Evolutionary conservation across 2,888 invertebrate genomes (phyloP).

Genomic region (Heliconius sara): DNA sequence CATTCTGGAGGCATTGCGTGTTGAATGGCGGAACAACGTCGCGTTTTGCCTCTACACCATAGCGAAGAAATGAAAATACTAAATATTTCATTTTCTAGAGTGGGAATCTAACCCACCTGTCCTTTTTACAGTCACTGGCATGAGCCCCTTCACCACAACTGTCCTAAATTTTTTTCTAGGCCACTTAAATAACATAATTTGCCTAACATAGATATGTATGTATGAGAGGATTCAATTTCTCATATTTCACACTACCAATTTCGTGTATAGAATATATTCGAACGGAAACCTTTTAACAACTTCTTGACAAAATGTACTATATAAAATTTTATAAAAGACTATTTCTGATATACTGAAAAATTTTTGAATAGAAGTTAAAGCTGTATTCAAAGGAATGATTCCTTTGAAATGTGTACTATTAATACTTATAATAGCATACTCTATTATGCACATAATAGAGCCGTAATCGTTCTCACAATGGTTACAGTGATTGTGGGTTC

Average conservation of each 20-base stretch:
- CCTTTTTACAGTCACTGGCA: too few species aligned
- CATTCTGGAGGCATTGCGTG: too few species aligned
- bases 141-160: too few species aligned
- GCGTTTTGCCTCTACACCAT: too few species aligned
- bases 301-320: constrained; percentile 5
- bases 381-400: constrained; percentile 4
- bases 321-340: constrained; percentile 21
- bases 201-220: background rate
- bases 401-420: background rate
- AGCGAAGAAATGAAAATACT: too few species aligned
- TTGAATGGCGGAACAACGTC: background rate
- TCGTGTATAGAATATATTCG: background rate
- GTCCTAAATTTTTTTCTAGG: too few species aligned
- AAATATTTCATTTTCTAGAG: too few species aligned
- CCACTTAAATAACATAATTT: too few species aligned
- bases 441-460: background rate
- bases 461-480: background rate
- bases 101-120: too few species aligned
- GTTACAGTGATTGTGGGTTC: background rate
- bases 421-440: background rate
- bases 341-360: constrained; percentile 23
- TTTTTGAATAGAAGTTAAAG: constrained; percentile 24
- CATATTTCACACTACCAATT: background rate
- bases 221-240: background rate
- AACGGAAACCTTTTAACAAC: constrained; percentile 2